Evolutionary conservation across 2,797 vertebrate species (phyloP).

Genomic region (Lagodon rhomboides): DNA sequence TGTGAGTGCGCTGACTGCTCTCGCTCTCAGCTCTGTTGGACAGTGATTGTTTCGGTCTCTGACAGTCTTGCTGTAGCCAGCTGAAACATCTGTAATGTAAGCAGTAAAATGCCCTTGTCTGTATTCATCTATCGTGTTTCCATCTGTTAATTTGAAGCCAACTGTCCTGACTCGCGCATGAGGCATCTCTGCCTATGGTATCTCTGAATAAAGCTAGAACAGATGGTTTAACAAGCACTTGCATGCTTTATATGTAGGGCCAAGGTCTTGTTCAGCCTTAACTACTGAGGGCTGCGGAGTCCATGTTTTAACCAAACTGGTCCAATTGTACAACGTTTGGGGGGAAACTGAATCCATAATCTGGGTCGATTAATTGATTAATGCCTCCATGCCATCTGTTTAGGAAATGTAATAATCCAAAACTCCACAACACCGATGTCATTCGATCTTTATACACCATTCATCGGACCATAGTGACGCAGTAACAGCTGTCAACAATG

Average conservation of each 20-base stretch:
- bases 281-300: background rate
- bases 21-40: background rate
- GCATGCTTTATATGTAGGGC: constrained; percentile 1
- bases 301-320: background rate
- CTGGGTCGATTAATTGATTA: background rate
- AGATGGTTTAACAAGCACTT: background rate
- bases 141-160: background rate
- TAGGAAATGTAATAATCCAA: constrained; percentile 15
- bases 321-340: background rate
- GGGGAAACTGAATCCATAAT: constrained; percentile 7
- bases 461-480: background rate
- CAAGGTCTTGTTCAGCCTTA: background rate
- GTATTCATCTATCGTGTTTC: background rate
- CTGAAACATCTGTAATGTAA: background rate
- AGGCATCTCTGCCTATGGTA: too few relatives aligned
- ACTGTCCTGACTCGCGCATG: background rate
- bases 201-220: constrained; percentile 5
- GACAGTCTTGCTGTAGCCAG: background rate
- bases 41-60: constrained; percentile 1
- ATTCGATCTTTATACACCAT: background rate
- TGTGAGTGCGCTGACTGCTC: background rate
- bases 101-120: background rate
- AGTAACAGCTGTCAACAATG: background rate
- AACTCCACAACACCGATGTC: constrained; percentile 2
- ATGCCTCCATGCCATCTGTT: constrained; percentile 3